phyloP scores from a whole-genome alignment of 1,140 invertebrate genomes.

The Drosophila leontia region DNA sequence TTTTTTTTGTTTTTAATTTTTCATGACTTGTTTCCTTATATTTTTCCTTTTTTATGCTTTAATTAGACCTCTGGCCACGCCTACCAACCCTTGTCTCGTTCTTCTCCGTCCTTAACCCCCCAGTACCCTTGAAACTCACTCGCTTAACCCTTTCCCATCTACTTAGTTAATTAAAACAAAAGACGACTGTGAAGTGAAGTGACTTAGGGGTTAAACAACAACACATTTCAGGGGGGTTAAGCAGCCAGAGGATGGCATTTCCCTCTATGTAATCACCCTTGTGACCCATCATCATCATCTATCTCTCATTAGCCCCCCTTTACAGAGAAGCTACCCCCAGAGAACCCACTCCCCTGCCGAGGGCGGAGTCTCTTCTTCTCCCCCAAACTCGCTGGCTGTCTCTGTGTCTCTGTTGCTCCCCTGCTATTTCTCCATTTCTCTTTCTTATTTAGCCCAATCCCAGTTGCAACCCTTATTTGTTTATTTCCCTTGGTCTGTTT shows the following conservation, averaged over 20 bases:
- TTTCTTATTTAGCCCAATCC: constrained; percentile 51
- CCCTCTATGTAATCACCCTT: constrained; percentile 47
- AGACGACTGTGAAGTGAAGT: constrained; percentile 55
- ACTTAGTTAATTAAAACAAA: constrained; percentile 84
- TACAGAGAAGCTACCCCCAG: constrained; percentile 15
- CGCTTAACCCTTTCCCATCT: constrained; percentile 21
- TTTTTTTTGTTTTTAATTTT: background rate
- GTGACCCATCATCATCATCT: constrained; percentile 24
- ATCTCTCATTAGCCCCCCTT: constrained; percentile 51
- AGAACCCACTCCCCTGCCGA: constrained; percentile 21
- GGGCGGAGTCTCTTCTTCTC: constrained; percentile 54
- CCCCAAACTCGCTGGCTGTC: constrained; percentile 7
- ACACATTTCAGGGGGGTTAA: constrained; percentile 2
- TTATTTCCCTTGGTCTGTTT: constrained; percentile 46
- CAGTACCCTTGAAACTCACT: background rate
- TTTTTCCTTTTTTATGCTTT: constrained; percentile 39
- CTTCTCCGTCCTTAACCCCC: background rate
- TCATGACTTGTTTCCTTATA: background rate
- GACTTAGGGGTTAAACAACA: constrained; percentile 73
- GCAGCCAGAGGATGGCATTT: constrained; percentile 14
- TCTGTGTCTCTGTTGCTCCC: constrained; percentile 31
- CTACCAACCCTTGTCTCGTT: constrained; percentile 2
- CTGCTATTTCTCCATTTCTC: constrained; percentile 18
- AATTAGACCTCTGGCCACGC: constrained; percentile 65
- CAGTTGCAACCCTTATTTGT: constrained; percentile 58